phyloP scores from a whole-genome alignment of 2,113 vertebrate species.

The Mesitornis unicolor region DNA sequence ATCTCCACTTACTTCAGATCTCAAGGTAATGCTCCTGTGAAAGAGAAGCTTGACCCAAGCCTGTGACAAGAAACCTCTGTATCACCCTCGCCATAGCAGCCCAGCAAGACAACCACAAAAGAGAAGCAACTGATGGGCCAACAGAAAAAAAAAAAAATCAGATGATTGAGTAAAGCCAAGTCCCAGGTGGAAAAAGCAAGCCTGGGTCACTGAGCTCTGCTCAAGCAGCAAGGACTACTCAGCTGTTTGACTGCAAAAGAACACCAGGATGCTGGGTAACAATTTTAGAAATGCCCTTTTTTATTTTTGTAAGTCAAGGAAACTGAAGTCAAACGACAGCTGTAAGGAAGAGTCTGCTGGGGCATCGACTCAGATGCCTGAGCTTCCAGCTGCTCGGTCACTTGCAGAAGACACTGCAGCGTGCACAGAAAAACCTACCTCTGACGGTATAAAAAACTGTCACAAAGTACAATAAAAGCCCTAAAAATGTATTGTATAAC shows the following conservation, averaged over 20 bases:
- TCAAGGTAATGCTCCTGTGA: neutral
- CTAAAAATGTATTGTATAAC: neutral
- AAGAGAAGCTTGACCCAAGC: neutral
- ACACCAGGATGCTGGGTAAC: neutral
- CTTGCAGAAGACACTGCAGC: neutral
- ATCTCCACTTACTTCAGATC: neutral
- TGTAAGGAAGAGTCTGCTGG: neutral
- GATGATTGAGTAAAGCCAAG: neutral
- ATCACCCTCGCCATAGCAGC: neutral
- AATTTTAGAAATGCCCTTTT: neutral
- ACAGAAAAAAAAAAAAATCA: neutral
- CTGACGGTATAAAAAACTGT: neutral
- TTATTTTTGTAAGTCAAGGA: neutral
- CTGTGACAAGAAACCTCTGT: rapidly evolving
- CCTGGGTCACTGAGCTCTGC: neutral
- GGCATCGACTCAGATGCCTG: neutral
- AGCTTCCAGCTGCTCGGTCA: rapidly evolving
- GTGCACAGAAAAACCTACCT: neutral
- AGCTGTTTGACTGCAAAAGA: neutral
- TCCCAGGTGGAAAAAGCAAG: neutral
- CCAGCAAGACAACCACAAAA: neutral
- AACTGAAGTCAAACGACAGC: neutral
- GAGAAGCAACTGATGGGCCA: neutral
- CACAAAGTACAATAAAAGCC: neutral
- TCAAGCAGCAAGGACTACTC: neutral